Base-by-base conservation (phyloP, 2,113 vertebrate genomes). In the Campylomormyrus numenius region DNA sequence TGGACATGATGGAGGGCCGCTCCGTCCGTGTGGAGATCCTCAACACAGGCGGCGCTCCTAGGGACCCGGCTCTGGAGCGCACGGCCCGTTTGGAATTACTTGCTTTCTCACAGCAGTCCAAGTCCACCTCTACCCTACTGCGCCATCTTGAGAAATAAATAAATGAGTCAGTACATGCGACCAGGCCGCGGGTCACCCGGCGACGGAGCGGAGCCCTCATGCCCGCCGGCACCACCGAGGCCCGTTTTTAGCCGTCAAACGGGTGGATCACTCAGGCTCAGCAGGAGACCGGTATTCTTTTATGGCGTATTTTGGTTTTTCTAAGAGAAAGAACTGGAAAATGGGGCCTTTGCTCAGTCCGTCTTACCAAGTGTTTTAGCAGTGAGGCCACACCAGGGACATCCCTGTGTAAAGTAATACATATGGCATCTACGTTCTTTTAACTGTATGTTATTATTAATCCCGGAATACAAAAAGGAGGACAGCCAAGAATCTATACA, bases 1-100 rank as follows among this genome's bases (percentile, higher is more conserved):
- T 2, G 50, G 80, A 58, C 50, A 89, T 85, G 89, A 89, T 89
- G 89, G 89, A 74, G 21, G 56, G 62, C 53, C n/a, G 1, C 45
- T 85, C 52, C 46, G 27, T 48, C 21, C 39, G 31, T 21, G 77
- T 15, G 35, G 74, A n/a, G 31, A 27, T 17, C 80, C 48, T 13
- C 24, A 31, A 19, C 56, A 6, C 21, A 85, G 84, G 77, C 39
- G 0, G 8, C 11, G 5, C 70, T 53, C 39, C 27, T 31, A 45
- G 56, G 58, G 80, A 83, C 48, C 88, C n/a, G 74, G 50, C 42
- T 83, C 9, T 3, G 31, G 48, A 56, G 49, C 6, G 3, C 15
- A 6, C 62, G 15, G 42, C 35, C 46, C 11, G 5, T 50, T 50
- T 49, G 58, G 39, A 45, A 45, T 24, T 7, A 11, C 46, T 27